Base-by-base conservation (phyloP, 2,113 vertebrate genomes). In the Lepisosteus osseus region DNA sequence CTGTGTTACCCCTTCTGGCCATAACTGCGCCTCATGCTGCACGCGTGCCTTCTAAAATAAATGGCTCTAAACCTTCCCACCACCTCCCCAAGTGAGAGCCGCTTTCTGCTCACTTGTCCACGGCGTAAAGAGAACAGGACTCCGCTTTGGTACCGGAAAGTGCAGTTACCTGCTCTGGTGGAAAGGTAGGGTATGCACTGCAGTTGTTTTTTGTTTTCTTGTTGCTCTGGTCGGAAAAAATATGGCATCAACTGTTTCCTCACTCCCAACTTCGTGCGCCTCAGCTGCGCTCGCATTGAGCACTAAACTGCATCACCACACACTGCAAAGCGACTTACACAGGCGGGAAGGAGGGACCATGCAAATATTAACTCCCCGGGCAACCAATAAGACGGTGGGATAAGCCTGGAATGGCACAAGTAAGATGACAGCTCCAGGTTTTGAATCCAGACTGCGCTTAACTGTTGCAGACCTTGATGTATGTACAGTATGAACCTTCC, bases 11-110 rank as follows among this genome's bases (percentile, higher is more conserved):
- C 93, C 97, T 92, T 90, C 94, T 93, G 84, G 94, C 95, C 95
- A 98, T 98, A 86, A 87, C 94, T 91, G 91, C 91, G 91, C 95
- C 91, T 95, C 97, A 99, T 98, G 89, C 92, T 97, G 94, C 85
- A 88, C 88, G 88, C 90, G 84, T 90, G 79, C 84, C 84, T 77
- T 79, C 70, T 68, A 15, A 78, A 71, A 65, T 74, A 83, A 85
- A 84, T 83, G 67, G 68, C 55, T 73, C n/a, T 0, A 77, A 83
- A 80, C 59, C 55, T 57, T 67, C 54, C 72, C 47, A 51, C 47
- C 47, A 51, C 68, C 77, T 8, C 43, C 55, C 41, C 0, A 14
- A 61, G 12, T 13, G n/a, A 65, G 29, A 65, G 5, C 62, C 17
- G 17, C 7, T 65, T 40, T 65, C 17, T 65, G 29, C 41, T 65